Base-by-base conservation (phyloP, 2,888 invertebrate species). In the Liopterus haemorrhoidalis region DNA sequence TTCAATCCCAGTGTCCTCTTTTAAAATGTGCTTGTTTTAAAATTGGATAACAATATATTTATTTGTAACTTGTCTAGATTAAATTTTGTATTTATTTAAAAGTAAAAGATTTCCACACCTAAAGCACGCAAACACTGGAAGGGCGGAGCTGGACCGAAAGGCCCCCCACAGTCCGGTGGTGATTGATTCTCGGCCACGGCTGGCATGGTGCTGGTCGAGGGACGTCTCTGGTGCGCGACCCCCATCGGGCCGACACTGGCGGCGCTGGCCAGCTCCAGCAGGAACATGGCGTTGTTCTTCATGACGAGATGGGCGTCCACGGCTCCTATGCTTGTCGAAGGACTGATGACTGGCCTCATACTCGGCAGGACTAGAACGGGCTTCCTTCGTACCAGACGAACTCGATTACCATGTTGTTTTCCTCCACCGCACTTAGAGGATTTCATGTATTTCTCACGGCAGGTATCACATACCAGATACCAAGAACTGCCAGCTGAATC, bases 261-360 rank as follows among this genome's bases (percentile, higher is more conserved):
- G 1, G 86, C 80, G 50, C 90, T 87, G 1, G 89, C 88, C 41
- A 96, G 67, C 62, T 95, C 94, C 47, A 97, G 71, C 8, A 97
- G 69, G 64, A 96, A 97, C 66, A 92, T 79, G 0, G 97, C 94
- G 65, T 97, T 97, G 62, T 92, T 92, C 57, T 85, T 86, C 78
- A 96, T 87, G 4, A 85, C 78, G 33, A 82, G 69, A 60, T 90
- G 76, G 50, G 65, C 59, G 41, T 68, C 67, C 5, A 59, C 65
- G 45, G 65, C 68, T 21, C 57, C 53, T 25, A 55, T 52, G 22
- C 63, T 65, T 22, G 59, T 57, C 48, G 72, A 58, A 39, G 66
- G 59, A 53, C 69, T 52, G 50, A 64, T 24, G 46, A 64, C 46
- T 20, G 55, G 45, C 21, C 44, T 49, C 3, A 48, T 25, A 3